Evolutionary conservation across 2,888 invertebrate species (phyloP).

Genomic region (Acleris sparsana): DNA sequence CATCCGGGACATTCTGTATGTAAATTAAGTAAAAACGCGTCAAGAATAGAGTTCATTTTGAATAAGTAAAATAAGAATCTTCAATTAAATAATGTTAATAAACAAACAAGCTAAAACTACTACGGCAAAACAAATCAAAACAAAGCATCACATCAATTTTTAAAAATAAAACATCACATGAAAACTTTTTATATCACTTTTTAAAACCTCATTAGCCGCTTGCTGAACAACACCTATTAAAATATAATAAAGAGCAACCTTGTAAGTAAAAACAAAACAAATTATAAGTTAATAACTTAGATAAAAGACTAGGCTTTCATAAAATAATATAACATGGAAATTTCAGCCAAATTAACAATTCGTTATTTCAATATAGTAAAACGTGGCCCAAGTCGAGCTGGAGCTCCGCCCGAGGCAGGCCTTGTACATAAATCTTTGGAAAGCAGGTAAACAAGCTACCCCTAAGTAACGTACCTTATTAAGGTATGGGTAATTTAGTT

Average conservation of each 20-base stretch:
- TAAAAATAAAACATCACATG: neutral
- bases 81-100: too few relatives aligned
- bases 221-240: slow-evolving; percentile 3
- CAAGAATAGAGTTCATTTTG: too few relatives aligned
- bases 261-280: slow-evolving; percentile 7
- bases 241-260: slow-evolving; percentile 6
- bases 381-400: too few relatives aligned
- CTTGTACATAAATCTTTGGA: neutral
- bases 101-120: too few relatives aligned
- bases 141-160: too few relatives aligned
- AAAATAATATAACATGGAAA: neutral
- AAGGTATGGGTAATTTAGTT: too few relatives aligned
- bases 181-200: neutral
- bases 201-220: slow-evolving; percentile 5
- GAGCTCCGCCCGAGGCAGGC: slow-evolving; percentile 3
- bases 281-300: slow-evolving; percentile 5
- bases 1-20: too few relatives aligned
- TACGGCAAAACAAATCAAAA: too few relatives aligned
- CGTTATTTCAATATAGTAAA: too few relatives aligned
- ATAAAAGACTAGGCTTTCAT: neutral
- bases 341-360: neutral
- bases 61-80: too few relatives aligned
- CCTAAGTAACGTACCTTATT: neutral
- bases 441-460: slow-evolving; percentile 2
- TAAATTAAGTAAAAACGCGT: too few relatives aligned